Base-by-base conservation (phyloP, 1,140 invertebrate genomes). In the Helicorthomorpha holstii region DNA sequence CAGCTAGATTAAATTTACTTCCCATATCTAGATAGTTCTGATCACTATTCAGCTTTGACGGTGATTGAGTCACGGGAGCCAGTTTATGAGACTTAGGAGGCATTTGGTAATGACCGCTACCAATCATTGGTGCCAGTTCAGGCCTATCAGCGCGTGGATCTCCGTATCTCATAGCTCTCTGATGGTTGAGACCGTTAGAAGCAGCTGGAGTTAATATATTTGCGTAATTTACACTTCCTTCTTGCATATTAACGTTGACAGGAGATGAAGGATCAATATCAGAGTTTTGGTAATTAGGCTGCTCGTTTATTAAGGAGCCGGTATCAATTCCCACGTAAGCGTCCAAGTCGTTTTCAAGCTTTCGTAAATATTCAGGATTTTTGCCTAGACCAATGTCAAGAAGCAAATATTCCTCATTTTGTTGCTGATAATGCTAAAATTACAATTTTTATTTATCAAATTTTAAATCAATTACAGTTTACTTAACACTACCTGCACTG, bases 391-490 rank as follows among this genome's bases (percentile, higher is more conserved):
- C 29, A 34, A 7, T 34, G 7, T 34, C 29, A 16, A 16, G 77
- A 26, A 76, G 70, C 57, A 81, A 66, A 54, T 87, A 91, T 0
- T 79, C 77, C 16, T 80, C 75, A 59, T 91, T 90, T n/a, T 91
- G 63, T 54, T 86, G 83, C 7, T 88, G 73, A 61, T 90, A 91
- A 63, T 86, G 80, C 83, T 88, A 65, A 2, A 70, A 73, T 27
- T 50, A 61, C 54, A 58, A 58, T 26, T 53, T 23, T 44, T 23
- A 56, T 55, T n/a, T 56, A 56, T 27, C 16, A 24, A 3, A 46
- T 2, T 25, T 46, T 46, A 3, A 52, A 19, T 46, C 47, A 14
- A 27, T 3, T 14, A 16, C 10, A 19, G 3, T 29, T 3, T 27
- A 12, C 45, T 44, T 42, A 23, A 14, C 19, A 3, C 4, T 69